Evolutionary conservation across 2,888 invertebrate species (phyloP), one percentile per base, ranked within the genome.

Genomic region (Aproaerema taeniolella): DNA sequence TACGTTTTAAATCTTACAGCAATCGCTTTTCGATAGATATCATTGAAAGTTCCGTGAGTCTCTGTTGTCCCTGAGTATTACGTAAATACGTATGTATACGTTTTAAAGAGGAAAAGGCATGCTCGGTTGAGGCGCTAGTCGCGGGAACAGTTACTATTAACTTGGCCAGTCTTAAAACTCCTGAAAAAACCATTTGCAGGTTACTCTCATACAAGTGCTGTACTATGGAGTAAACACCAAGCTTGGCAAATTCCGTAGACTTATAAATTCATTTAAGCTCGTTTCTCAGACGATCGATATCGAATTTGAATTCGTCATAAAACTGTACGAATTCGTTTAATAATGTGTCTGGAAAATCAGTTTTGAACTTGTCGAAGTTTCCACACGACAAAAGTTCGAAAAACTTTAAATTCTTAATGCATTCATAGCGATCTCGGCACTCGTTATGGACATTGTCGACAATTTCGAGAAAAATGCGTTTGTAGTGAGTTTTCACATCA

Each of bases 31-130:
- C 31, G 10, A 31, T 31, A 7, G 31, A n/a, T 14, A 41, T 36
- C 16, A 36, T 35, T 13, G 36, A 25, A 14, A 41, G 20, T 4
- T 36, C 41, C 5, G 41, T 15, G 13, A 31, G 8, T 20, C 36
- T 5, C 11, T 35, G 12, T 24, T 36, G 35, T 2, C 34, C 34
- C 25, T 36, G 41, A 8, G 35, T 41, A 15, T 36, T 36, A 5
- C 36, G 11, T 15, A 36, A 28, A 31, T 31, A 31, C 9, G 31
- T 31, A 16, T 31, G 41, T 11, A 41, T 36, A 20, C 26, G 4
- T 26, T 26, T 26, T 8, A 41, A n/a, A 5, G 15, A 25, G 4
- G 41, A 35, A 31, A 41, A 41, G 4, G 41, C 20, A 2, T 36
- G 31, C 24, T 31, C 31, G 2, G 31, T 16, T 7, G 16, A 15